Evolutionary conservation across 2,797 vertebrate species (phyloP).

Genomic region (Eulemur coronatus): DNA sequence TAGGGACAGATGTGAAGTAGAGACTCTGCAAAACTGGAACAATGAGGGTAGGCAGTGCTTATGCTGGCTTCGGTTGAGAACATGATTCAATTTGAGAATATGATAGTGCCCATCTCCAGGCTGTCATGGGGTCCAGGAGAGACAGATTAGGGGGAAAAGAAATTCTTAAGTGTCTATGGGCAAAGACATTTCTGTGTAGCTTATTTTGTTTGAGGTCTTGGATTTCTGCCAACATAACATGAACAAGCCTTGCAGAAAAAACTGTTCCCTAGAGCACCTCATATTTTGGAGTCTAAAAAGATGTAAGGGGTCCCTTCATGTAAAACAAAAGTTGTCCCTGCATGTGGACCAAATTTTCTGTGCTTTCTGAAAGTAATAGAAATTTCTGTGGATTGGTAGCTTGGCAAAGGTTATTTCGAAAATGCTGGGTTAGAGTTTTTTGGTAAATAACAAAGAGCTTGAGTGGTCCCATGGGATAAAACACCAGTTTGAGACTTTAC

Average conservation of each 20-base stretch:
- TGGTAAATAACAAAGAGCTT: background rate
- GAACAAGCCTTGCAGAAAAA: background rate
- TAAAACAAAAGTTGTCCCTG: background rate
- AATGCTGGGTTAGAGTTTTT: background rate
- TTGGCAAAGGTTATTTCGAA: background rate
- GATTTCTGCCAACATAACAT: background rate
- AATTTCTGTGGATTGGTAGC: background rate
- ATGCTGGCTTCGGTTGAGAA: background rate
- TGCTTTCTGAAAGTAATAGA: background rate
- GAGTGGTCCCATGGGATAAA: background rate
- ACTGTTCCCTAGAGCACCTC: background rate
- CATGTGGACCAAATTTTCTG: background rate
- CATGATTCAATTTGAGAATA: background rate
- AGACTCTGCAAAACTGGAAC: background rate
- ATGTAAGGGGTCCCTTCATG: background rate
- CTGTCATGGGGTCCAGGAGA: background rate
- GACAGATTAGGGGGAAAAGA: background rate
- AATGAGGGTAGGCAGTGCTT: background rate
- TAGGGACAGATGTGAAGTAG: background rate
- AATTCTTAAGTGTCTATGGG: background rate
- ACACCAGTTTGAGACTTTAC: background rate
- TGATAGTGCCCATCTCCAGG: background rate
- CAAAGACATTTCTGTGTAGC: background rate
- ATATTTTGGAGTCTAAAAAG: background rate
- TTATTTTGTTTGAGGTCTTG: background rate